phyloP scores from a whole-genome alignment of 2,888 invertebrate genomes.

The Arenicola marina region DNA sequence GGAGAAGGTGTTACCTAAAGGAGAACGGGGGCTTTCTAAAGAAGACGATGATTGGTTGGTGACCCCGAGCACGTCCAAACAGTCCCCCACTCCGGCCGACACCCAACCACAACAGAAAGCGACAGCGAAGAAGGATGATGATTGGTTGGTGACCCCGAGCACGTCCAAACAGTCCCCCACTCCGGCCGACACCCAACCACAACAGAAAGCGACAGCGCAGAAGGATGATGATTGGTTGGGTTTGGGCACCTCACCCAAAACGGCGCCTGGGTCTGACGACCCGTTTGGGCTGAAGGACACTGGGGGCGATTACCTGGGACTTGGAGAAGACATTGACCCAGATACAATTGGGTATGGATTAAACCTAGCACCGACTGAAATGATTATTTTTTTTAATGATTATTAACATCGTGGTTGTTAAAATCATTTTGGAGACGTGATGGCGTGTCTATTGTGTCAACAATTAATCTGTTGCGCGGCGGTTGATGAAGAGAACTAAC shows the following conservation, averaged over 20 bases:
- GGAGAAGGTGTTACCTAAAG: too few relatives aligned
- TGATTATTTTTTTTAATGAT: too few relatives aligned
- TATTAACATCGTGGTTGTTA: too few relatives aligned
- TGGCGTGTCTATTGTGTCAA: too few relatives aligned
- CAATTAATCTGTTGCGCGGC: too few relatives aligned
- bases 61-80: neutral
- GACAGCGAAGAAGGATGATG: neutral
- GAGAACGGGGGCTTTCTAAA: too few relatives aligned
- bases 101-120: neutral
- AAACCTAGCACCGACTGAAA: too few relatives aligned
- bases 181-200: neutral
- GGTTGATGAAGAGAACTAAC: too few relatives aligned
- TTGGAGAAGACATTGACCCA: slow-evolving; percentile 37
- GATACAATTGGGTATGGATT: too few relatives aligned
- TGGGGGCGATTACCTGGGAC: slow-evolving; percentile 35
- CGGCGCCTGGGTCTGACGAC: neutral
- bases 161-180: neutral
- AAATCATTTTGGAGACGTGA: too few relatives aligned
- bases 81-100: neutral
- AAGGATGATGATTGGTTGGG: slow-evolving; percentile 27
- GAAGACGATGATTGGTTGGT: neutral
- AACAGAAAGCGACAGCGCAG: neutral
- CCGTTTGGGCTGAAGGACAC: slow-evolving; percentile 6
- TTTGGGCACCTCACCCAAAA: slow-evolving; percentile 6
- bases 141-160: neutral